Conservation (phyloP, 2,797 vertebrate genomes). For the Anabacerthia variegaticeps region DNA sequence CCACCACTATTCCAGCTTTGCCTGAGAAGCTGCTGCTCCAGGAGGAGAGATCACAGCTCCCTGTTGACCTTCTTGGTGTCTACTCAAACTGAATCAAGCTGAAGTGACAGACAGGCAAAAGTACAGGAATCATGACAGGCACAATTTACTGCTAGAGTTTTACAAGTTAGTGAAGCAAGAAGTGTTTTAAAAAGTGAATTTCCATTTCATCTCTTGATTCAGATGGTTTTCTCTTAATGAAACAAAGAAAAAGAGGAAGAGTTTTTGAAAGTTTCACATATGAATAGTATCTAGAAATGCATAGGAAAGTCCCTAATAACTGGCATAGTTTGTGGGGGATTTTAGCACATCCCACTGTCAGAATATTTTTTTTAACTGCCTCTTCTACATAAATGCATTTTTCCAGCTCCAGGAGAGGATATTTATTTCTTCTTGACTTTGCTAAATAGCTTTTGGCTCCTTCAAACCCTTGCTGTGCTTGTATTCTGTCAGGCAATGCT, state of each 20-base stretch:
- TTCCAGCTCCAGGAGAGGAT: neutral
- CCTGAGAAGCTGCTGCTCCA: neutral
- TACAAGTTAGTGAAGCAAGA: neutral
- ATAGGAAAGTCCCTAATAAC: slow-evolving; percentile 53
- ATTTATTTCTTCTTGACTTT: neutral
- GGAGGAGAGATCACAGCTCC: neutral
- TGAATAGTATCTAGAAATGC: slow-evolving; percentile 32
- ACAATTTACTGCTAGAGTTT: neutral
- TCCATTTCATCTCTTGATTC: neutral
- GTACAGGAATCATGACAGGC: rapidly evolving
- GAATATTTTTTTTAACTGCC: neutral
- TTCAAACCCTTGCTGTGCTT: neutral
- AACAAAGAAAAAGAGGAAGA: neutral
- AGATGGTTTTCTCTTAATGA: neutral
- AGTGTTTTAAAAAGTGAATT: neutral
- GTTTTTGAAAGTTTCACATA: neutral
- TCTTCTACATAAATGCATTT: slow-evolving; percentile 21
- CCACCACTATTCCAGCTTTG: neutral
- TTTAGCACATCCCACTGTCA: slow-evolving; percentile 42
- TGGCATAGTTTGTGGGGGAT: slow-evolving; percentile 12
- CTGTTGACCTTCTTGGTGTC: neutral
- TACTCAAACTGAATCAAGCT: neutral
- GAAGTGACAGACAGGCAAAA: neutral
- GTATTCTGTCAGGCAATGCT: neutral
- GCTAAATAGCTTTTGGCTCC: neutral